Evolutionary conservation across 2,797 vertebrate species (phyloP), one percentile per base, ranked within the genome.

Genomic region (Chiroxiphia lanceolata): DNA sequence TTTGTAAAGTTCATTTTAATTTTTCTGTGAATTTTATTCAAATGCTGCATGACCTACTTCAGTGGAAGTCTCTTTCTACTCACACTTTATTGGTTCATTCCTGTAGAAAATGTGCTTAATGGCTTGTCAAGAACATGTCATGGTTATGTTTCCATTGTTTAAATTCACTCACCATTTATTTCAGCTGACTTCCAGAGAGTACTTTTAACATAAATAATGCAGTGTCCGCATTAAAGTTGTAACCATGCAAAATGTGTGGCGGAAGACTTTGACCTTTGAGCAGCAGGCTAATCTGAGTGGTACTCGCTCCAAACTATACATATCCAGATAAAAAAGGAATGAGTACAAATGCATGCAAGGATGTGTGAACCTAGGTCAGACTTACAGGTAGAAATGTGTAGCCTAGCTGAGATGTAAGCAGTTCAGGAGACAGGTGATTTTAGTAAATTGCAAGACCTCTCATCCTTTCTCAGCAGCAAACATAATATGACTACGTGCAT

Each of bases 101-200:
- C 56, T 77, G 71, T 59, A 86, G 67, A 42, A 83, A 82, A 79
- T 72, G 26, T 74, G 48, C 40, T 85, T 77, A 74, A 27, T 82
- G 54, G 17, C 27, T 74, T 60, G 36, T 64, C 69, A 64, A 83
- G 68, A 85, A 44, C 51, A n/a, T 47, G 18, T 19, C 14, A 54
- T 56, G 29, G n/a, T 33, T 67, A 59, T 38, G 22, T 53, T 89
- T 78, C 36, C 29, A 21, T 64, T 77, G 60, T 83, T 91, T 76
- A 82, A 92, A 72, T 42, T 80, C 82, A 88, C 60, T 86, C 20
- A 83, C 77, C 26, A 4, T 22, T 82, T 74, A 68, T 77, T 92
- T 87, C 56, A 56, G 54, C 33, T 70, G 67, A 79, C 31, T 89
- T 92, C 40, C 70, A 89, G 59, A 72, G 50, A 68, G 12, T 31